phyloP scores from a whole-genome alignment of 2,888 invertebrate genomes.

The Ectemnius lituratus region DNA sequence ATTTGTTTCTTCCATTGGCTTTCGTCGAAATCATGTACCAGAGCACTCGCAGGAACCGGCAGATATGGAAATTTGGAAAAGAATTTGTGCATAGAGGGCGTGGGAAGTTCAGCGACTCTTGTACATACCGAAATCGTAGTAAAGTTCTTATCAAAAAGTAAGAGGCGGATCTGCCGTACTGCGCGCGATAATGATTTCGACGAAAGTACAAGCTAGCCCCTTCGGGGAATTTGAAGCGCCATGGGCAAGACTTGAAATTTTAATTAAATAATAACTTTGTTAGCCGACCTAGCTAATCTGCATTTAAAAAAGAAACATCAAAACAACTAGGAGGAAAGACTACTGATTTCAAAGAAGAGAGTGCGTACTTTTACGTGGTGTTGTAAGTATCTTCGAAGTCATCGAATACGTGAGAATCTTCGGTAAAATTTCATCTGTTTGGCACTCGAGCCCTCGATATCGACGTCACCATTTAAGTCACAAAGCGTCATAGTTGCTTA shows the following conservation, averaged over 20 bases:
- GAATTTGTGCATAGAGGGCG: too few species aligned
- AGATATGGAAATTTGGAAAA: background rate
- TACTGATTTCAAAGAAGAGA: constrained; percentile 60
- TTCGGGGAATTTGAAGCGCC: constrained; percentile 41
- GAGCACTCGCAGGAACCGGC: constrained; percentile 10
- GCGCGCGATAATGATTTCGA: constrained; percentile 36
- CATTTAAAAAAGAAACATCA: constrained; percentile 57
- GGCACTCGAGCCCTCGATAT: constrained; percentile 48
- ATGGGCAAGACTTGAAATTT: constrained; percentile 54
- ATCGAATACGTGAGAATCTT: constrained; percentile 57
- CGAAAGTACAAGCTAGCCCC: constrained; percentile 42
- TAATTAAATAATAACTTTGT: constrained; percentile 65
- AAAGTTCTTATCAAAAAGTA: constrained; percentile 5
- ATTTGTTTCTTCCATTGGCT: constrained; percentile 46
- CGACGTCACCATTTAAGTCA: constrained; percentile 17
- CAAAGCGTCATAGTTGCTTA: constrained; percentile 16
- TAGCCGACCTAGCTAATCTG: constrained; percentile 64
- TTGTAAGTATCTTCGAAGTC: constrained; percentile 56
- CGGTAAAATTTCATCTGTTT: constrained; percentile 40
- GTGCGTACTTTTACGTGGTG: constrained; percentile 55
- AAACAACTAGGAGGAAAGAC: constrained; percentile 60
- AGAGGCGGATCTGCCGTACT: background rate
- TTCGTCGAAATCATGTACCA: constrained; percentile 37
- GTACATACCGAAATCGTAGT: background rate
- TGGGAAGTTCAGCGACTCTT: too few species aligned